Conservation (phyloP, 2,113 vertebrate species). For the Vireo altiloquus region DNA sequence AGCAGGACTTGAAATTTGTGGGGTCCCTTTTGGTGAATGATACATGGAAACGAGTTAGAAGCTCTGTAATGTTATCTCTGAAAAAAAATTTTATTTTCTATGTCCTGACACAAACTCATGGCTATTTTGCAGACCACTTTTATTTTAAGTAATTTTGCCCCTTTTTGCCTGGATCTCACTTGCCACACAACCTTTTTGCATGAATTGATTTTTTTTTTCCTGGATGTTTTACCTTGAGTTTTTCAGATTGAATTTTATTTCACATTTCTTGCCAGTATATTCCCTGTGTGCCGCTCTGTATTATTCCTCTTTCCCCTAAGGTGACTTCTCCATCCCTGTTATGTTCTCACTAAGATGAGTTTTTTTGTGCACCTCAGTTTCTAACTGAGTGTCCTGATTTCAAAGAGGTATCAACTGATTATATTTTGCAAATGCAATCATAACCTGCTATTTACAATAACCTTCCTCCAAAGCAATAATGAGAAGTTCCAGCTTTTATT, state of each 20-base stretch:
- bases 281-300: background rate
- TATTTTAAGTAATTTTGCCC: background rate
- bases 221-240: background rate
- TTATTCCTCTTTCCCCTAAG: background rate
- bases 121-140: background rate
- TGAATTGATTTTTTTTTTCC: background rate
- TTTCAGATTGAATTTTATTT: background rate
- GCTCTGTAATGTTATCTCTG: background rate
- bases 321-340: background rate
- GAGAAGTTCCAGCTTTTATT: background rate
- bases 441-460: background rate
- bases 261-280: background rate
- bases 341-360: background rate
- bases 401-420: background rate
- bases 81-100: background rate
- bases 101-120: background rate
- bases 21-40: background rate
- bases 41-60: background rate
- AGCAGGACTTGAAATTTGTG: background rate
- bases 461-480: background rate
- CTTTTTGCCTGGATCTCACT: background rate
- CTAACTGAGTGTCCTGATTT: background rate
- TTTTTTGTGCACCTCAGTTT: background rate
- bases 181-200: background rate
- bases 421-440: conserved; percentile 1